Evolutionary conservation across 2,888 invertebrate species (phyloP).

Genomic region (Aethes cnicana): DNA sequence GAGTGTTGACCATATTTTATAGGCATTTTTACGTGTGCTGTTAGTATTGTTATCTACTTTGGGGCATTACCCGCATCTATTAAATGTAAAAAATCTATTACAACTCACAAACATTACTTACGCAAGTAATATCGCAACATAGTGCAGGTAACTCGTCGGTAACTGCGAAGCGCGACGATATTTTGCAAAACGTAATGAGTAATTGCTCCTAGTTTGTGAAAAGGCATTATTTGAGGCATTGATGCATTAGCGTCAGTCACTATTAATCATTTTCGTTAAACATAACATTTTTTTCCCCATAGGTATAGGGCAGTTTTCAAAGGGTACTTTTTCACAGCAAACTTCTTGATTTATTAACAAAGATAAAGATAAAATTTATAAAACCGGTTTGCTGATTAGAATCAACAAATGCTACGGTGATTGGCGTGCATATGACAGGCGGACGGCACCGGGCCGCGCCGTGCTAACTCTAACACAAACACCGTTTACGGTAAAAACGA

Average conservation of each 20-base stretch:
- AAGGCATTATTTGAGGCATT: slow-evolving; percentile 7
- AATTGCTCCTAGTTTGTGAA: slow-evolving; percentile 11
- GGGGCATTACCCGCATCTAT: too few species aligned
- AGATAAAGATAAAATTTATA: too few species aligned
- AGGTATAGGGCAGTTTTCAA: too few species aligned
- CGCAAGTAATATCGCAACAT: slow-evolving; percentile 7
- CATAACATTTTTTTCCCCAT: slow-evolving; percentile 11
- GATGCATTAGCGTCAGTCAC: slow-evolving; percentile 9
- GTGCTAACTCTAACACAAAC: slow-evolving; percentile 42
- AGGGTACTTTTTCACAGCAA: too few species aligned
- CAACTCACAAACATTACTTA: slow-evolving; percentile 8
- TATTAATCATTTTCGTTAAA: slow-evolving; percentile 15
- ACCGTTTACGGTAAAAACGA: slow-evolving; percentile 43
- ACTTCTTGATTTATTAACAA: too few species aligned
- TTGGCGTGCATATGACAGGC: slow-evolving; percentile 41
- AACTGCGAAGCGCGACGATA: slow-evolving; percentile 21
- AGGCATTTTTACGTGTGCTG: neutral
- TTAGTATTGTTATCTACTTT: too few species aligned
- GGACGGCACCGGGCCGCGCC: slow-evolving; percentile 36
- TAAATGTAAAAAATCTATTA: neutral
- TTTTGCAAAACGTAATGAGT: slow-evolving; percentile 15
- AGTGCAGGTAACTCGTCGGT: neutral
- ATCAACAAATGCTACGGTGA: slow-evolving; percentile 18
- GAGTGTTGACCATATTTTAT: too few species aligned
- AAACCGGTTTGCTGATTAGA: slow-evolving; percentile 6